Base-by-base conservation (phyloP, 2,113 vertebrate species). In the Hippocampus zosterae region DNA sequence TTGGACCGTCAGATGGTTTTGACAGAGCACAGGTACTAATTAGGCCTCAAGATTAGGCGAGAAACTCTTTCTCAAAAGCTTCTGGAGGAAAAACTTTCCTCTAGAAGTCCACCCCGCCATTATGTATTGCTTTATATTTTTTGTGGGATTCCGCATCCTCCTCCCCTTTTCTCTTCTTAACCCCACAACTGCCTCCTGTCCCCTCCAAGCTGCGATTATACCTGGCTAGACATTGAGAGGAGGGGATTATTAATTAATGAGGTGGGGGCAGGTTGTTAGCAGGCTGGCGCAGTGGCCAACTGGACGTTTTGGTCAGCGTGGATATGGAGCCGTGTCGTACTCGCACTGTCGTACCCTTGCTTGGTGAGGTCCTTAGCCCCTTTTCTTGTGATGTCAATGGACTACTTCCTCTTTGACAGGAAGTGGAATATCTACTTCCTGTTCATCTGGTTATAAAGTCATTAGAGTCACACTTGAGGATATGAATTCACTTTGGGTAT, bases 161-260 rank as follows among this genome's bases (percentile, higher is more conserved):
- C 68, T 65, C 19, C 21, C 52, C 56, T 3, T 2, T 13, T 48
- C 69, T 12, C 16, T 9, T 46, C 10, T 25, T 16, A 15, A 6
- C 15, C 55, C 69, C 12, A 27, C 44, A 33, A 61, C 60, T 66
- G 25, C 37, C 61, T 48, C 19, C 21, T 41, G 73, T 66, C 74
- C 70, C 55, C 66, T 23, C 29, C 40, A 84, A 68, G 71, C 75
- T 71, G 79, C 40, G 80, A 84, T 82, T 90, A 90, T 85, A 89
- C 82, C 83, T 85, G 86, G 85, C 88, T 83, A 90, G 89, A 91
- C 89, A 63, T 72, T 42, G 75, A 82, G 77, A 76, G 79, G 60
- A 75, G 65, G 75, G 84, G 87, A 87, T 89, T 88, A 86, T 85
- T 86, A 67, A 76, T 65, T 48, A 72, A 60, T 33, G 27, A 60